Conservation (phyloP, 2,888 invertebrate genomes). For the Athalia cordata region DNA sequence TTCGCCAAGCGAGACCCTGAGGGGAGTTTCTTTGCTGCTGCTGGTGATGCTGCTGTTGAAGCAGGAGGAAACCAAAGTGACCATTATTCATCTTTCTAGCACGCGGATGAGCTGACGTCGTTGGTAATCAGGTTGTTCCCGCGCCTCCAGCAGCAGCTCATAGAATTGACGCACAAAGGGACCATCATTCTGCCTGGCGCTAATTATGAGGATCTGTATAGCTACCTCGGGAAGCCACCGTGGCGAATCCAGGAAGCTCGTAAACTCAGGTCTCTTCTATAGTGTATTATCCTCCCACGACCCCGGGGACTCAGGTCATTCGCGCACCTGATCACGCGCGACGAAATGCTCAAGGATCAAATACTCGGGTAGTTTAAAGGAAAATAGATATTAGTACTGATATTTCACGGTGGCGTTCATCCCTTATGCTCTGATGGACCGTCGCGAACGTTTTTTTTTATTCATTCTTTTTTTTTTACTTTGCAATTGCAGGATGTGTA, state of each 20-base stretch:
- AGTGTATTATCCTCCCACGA: conserved; percentile 27
- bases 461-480: too few relatives aligned
- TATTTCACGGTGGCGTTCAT: too few relatives aligned
- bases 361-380: too few relatives aligned
- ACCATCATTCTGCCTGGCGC: conserved; percentile 62
- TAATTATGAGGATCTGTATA: conserved; percentile 61
- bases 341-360: conserved; percentile 1
- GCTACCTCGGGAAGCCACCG: conserved; percentile 55
- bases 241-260: conserved; percentile 52
- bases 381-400: too few relatives aligned
- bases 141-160: conserved; percentile 56
- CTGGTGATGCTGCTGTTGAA: too few relatives aligned
- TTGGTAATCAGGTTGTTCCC: conserved; percentile 67
- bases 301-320: conserved; percentile 12
- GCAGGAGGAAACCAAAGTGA: conserved; percentile 14
- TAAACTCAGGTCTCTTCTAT: conserved; percentile 16
- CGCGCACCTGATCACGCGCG: neutral
- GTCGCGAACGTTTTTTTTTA: too few relatives aligned
- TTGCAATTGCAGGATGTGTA: too few relatives aligned
- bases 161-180: conserved; percentile 56
- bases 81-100: conserved; percentile 47
- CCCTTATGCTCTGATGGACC: too few relatives aligned
- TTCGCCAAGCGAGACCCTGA: neutral
- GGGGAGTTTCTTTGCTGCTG: too few relatives aligned
- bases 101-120: neutral